Evolutionary conservation across 2,888 invertebrate genomes (phyloP), one percentile per base, ranked within the genome.

Genomic region (Vesta saturnalis): DNA sequence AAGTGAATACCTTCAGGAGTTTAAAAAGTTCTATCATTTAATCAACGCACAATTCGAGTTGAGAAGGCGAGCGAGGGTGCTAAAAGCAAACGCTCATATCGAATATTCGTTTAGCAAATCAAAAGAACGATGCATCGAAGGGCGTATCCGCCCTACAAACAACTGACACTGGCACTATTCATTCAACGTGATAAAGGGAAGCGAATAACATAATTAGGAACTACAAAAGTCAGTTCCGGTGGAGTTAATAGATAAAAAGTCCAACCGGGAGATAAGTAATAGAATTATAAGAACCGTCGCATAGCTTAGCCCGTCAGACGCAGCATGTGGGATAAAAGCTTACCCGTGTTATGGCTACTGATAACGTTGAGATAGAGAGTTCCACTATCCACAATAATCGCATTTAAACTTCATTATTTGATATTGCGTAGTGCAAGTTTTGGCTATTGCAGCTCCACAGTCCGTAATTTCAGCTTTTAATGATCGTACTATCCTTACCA

Each of bases 201-300:
- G 75, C 72, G 77, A 77, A 81, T 80, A 80, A 80, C 78, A 76
- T 78, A 80, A 81, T 81, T 81, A 81, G 78, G 81, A 80, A 76
- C 77, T 77, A 80, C 81, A 81, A 81, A 82, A 82, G 81, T 82
- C 80, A 78, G 76, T 78, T 78, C 75, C 60, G 67, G 74, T 76
- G 67, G 76, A 78, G 82, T 79, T 83, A 82, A 83, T 82, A 82
- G 82, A 82, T 81, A 82, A 82, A 83, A 82, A 80, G 81, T 78
- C 76, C 77, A 78, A 79, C 79, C 80, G 79, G 78, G 79, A 78
- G 80, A 80, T 80, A 81, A 77, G 80, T 82, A 82, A 81, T 81
- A 78, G 79, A 81, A 82, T 82, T 81, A 81, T 80, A 80, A 81
- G 79, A 78, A 78, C 39, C 77, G 74, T 77, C 73, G 77, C 77